These are phyloP conservation scores for Nasonovia ribisnigri DNA, from an alignment of 2,888 invertebrate genomes.

Conservation along the genomic window DNA sequence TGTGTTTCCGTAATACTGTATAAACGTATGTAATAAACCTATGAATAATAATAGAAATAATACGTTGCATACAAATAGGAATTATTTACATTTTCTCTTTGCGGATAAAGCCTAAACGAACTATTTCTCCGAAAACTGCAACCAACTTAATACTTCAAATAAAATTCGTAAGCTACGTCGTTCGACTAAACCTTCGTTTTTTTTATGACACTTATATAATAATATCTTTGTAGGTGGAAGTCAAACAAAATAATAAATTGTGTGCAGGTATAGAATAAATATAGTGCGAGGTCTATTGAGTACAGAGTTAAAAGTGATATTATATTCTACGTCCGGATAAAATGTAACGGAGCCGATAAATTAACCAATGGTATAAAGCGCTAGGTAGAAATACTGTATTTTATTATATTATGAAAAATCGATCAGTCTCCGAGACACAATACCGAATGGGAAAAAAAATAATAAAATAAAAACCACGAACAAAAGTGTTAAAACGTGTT, in stretches of 20 bases:
- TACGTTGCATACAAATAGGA: no score
- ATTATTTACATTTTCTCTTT: no score
- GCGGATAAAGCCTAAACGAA: no score
- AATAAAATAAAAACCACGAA: background rate
- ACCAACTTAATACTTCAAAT: no score
- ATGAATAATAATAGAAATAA: background rate
- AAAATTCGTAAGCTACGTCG: no score
- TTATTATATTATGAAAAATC: background rate
- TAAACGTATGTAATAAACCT: background rate
- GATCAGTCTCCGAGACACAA: background rate
- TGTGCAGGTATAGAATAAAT: background rate
- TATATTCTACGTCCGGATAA: background rate
- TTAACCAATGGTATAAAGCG: background rate
- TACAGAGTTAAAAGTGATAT: background rate
- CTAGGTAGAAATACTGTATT: background rate
- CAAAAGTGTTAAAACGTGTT: conserved; percentile 32
- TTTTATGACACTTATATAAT: no score
- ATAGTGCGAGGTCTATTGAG: background rate
- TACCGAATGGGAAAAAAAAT: background rate
- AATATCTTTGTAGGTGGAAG: no score
- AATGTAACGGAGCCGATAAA: background rate
- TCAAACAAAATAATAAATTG: no score
- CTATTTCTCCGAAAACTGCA: no score
- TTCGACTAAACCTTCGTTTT: no score
- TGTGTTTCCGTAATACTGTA: background rate